These are phyloP conservation scores for Volucella inflata DNA, from an alignment of 2,888 invertebrate species.

Conservation along the genomic window DNA sequence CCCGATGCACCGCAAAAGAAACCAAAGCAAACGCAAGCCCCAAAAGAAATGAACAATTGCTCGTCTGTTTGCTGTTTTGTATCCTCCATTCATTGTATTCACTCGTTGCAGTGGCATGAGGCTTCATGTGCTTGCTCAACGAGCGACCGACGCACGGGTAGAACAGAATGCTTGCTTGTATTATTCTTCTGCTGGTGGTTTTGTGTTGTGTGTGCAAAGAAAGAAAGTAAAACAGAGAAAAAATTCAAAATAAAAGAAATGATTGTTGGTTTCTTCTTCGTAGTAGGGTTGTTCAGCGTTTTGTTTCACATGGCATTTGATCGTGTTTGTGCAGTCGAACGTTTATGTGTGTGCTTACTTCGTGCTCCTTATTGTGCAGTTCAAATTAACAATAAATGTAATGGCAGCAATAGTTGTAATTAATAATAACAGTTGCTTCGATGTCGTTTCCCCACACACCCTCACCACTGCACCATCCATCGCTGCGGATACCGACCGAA, in stretches of 20 bases:
- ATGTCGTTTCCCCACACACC: conserved; percentile 42
- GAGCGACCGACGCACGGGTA: conserved; percentile 6
- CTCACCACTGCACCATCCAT: background rate
- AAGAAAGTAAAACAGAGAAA: conserved; percentile 31
- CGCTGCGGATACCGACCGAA: too few species aligned
- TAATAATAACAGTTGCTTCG: conserved; percentile 73
- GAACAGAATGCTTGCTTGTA: conserved; percentile 43
- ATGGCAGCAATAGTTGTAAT: conserved; percentile 73
- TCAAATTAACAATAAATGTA: conserved; percentile 70
- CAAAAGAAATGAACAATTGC: conserved; percentile 60
- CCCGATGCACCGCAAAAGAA: conserved; percentile 66
- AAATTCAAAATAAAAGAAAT: conserved; percentile 47
- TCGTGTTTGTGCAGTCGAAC: conserved; percentile 69
- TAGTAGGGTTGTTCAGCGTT: conserved; percentile 65
- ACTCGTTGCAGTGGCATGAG: conserved; percentile 52
- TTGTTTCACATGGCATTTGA: conserved; percentile 74
- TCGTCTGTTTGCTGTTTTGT: conserved; percentile 21
- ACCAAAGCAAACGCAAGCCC: conserved; percentile 45
- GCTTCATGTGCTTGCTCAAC: background rate
- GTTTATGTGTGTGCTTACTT: conserved; percentile 53
- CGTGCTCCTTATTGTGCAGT: conserved; percentile 56
- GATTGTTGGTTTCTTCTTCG: conserved; percentile 68
- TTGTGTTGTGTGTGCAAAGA: conserved; percentile 22
- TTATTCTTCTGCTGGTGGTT: conserved; percentile 40
- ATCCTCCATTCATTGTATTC: conserved; percentile 60